Conservation (phyloP, 2,113 vertebrate genomes). For the Bufo bufo region DNA sequence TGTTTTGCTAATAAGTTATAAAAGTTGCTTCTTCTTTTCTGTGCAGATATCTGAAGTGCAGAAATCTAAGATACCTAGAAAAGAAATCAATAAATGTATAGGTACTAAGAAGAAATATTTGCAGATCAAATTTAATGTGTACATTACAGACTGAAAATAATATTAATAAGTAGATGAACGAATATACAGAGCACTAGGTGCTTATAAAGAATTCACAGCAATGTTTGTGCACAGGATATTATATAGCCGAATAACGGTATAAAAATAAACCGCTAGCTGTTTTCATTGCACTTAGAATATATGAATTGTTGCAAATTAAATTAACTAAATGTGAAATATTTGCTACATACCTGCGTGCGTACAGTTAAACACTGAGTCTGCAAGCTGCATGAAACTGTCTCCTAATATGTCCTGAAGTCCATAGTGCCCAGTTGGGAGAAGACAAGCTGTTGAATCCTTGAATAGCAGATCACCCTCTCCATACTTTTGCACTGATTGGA, state of each 20-base stretch:
- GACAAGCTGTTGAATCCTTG: slow-evolving; percentile 80
- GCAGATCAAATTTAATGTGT: neutral
- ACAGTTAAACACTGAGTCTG: slow-evolving; percentile 83
- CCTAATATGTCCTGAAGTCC: slow-evolving; percentile 80
- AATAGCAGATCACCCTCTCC: slow-evolving; percentile 87
- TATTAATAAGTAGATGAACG: neutral
- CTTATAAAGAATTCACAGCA: too few relatives aligned
- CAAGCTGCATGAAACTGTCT: slow-evolving; percentile 73
- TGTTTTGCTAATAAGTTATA: neutral
- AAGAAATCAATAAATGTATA: neutral
- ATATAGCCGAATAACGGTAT: too few relatives aligned
- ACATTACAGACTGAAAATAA: neutral
- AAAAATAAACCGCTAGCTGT: neutral
- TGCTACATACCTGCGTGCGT: slow-evolving; percentile 76
- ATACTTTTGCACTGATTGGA: slow-evolving; percentile 77
- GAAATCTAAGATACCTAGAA: slow-evolving; percentile 70
- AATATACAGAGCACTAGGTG: too few relatives aligned
- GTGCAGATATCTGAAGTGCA: slow-evolving; percentile 68
- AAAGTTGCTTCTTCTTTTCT: slow-evolving; percentile 1
- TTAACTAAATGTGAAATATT: too few relatives aligned
- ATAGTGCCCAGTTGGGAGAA: slow-evolving; percentile 78
- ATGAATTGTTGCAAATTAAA: neutral
- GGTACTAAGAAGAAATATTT: neutral
- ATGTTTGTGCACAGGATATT: too few relatives aligned
- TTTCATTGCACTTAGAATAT: neutral